Evolutionary conservation across 2,113 vertebrate species (phyloP).

Genomic region (Genyomyrus donnyi): DNA sequence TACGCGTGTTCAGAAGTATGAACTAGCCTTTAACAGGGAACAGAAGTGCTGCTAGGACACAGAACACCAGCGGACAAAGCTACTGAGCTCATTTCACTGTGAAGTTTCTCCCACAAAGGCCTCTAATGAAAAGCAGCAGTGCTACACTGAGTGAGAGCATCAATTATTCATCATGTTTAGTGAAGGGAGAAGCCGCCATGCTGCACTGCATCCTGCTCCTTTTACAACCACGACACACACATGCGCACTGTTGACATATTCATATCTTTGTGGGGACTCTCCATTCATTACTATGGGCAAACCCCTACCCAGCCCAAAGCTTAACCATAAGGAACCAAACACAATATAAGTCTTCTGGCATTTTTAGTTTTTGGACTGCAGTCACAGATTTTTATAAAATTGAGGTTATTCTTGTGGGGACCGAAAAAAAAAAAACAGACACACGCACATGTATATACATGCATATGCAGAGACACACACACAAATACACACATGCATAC

Average conservation of each 20-base stretch:
- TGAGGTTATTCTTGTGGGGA: not conserved
- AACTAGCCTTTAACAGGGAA: not conserved
- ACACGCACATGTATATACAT: not conserved
- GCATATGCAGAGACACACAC: too few species aligned
- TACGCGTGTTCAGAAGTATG: not conserved
- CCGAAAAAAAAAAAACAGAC: not conserved
- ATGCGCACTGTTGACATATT: not conserved
- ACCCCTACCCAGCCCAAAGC: not conserved
- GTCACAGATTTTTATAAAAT: not conserved
- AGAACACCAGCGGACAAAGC: not conserved
- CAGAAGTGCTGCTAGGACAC: not conserved
- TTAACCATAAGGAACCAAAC: not conserved
- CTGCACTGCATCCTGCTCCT: not conserved
- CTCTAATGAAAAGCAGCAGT: slow-evolving; percentile 10
- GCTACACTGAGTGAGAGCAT: not conserved
- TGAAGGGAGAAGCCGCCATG: not conserved
- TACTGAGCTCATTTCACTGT: not conserved
- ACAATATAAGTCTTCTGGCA: not conserved
- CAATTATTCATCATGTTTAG: slow-evolving; percentile 11
- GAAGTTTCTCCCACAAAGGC: not conserved
- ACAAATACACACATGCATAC: too few species aligned
- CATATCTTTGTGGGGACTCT: not conserved
- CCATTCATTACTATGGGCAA: not conserved
- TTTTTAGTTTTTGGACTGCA: not conserved
- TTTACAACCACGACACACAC: not conserved